Evolutionary conservation across 2,888 invertebrate genomes (phyloP).

Genomic region (Crioceris asparagi): DNA sequence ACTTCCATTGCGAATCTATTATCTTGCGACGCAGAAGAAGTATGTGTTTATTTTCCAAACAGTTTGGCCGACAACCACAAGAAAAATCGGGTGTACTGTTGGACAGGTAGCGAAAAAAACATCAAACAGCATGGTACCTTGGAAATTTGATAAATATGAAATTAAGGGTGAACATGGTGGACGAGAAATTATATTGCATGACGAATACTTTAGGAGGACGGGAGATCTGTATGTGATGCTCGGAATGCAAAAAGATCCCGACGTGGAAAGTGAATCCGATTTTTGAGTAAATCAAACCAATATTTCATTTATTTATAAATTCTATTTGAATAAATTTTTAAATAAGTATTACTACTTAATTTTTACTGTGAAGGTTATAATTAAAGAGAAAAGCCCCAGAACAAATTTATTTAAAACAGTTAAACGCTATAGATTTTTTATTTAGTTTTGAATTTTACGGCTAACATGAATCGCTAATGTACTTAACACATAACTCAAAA

Average conservation of each 20-base stretch:
- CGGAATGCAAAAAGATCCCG: conserved; percentile 27
- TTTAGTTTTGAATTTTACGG: too few relatives aligned
- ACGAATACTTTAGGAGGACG: conserved; percentile 31
- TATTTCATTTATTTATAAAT: conserved; percentile 1
- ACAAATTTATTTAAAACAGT: too few relatives aligned
- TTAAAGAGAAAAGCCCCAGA: too few relatives aligned
- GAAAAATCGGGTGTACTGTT: conserved; percentile 18
- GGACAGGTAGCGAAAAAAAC: conserved; percentile 23
- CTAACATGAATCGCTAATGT: too few relatives aligned
- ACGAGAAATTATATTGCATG: conserved; percentile 26
- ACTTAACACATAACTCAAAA: too few relatives aligned
- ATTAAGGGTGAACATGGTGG: conserved; percentile 21
- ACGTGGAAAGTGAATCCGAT: conserved; percentile 15
- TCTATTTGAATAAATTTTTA: background rate
- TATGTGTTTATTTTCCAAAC: conserved; percentile 30
- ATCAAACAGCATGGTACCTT: conserved; percentile 21
- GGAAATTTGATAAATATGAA: conserved; percentile 26
- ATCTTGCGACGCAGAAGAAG: conserved; percentile 22
- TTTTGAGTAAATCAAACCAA: conserved; percentile 5
- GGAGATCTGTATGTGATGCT: conserved; percentile 35
- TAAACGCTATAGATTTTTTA: too few relatives aligned
- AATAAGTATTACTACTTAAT: too few relatives aligned
- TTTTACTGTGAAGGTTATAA: too few relatives aligned
- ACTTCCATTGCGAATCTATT: conserved; percentile 34
- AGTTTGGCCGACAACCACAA: conserved; percentile 22